phyloP scores from a whole-genome alignment of 2,113 vertebrate species.

The Alethe diademata region DNA sequence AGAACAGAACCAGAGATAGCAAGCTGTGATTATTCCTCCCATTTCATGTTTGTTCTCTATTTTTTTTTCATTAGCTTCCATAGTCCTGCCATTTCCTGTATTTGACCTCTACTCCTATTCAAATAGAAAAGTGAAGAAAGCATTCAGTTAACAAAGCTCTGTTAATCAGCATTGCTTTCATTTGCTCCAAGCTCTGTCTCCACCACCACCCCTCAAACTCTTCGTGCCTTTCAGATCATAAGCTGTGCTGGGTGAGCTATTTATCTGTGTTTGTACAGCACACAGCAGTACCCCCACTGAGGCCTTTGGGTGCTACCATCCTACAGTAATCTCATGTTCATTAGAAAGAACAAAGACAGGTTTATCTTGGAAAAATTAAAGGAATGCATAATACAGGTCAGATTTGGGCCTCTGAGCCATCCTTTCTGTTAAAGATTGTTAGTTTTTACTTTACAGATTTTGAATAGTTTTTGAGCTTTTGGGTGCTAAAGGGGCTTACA shows the following conservation, averaged over 20 bases:
- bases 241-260: background rate
- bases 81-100: background rate
- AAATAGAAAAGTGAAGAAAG: background rate
- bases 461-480: background rate
- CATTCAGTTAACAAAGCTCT: background rate
- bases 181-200: background rate
- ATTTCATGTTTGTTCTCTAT: background rate
- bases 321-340: background rate
- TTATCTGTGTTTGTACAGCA: background rate
- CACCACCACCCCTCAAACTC: background rate
- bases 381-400: background rate
- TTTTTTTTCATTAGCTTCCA: background rate
- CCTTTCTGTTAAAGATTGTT: background rate
- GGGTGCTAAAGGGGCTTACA: background rate
- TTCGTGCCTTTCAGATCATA: background rate
- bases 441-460: background rate
- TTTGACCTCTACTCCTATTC: background rate
- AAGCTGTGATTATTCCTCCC: background rate
- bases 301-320: background rate
- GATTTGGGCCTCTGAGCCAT: background rate
- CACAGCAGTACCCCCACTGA: rapidly evolving
- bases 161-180: background rate
- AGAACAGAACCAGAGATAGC: background rate
- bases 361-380: background rate
- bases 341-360: background rate